A percentile compares a stretch with the other conserved stretches of the same genome.
Conservation (phyloP, 2,113 vertebrate species). For the Acanthisitta chloris region DNA sequence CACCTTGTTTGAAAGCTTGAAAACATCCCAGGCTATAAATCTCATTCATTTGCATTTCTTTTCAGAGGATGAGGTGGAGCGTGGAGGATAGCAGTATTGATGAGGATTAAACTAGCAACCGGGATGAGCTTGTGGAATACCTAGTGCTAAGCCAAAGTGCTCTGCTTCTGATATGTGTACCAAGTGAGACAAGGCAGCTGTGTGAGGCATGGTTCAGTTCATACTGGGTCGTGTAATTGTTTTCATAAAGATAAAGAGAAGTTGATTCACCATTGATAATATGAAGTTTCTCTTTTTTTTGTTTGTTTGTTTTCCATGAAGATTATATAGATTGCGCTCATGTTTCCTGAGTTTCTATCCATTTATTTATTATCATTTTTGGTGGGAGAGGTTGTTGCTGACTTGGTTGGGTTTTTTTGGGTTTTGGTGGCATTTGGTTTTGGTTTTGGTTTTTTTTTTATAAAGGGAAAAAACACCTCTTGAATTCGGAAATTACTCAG, state of each 20-base stretch:
- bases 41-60: constrained; percentile 64
- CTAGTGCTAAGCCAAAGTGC: not conserved
- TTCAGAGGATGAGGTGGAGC: constrained; percentile 45
- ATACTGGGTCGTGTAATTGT: not conserved
- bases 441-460: not conserved
- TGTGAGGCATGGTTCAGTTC: not conserved
- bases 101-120: constrained; percentile 46
- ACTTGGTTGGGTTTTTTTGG: not conserved
- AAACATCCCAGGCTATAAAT: constrained; percentile 54
- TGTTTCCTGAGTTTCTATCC: not conserved
- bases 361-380: not conserved
- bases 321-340: not conserved
- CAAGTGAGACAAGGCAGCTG: not conserved
- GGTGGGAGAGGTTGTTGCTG: fast-evolving
- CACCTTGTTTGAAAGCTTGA: constrained; percentile 38
- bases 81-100: constrained; percentile 44
- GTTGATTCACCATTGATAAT: not conserved
- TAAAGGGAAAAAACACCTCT: not conserved
- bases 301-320: not conserved
- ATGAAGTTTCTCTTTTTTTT: not conserved
- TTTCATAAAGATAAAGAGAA: not conserved
- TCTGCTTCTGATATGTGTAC: not conserved
- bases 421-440: too few species aligned
- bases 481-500: not conserved
- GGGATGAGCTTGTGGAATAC: constrained; percentile 24